phyloP scores from a whole-genome alignment of 2,797 vertebrate genomes.

The Catamblyrhynchus diadema region DNA sequence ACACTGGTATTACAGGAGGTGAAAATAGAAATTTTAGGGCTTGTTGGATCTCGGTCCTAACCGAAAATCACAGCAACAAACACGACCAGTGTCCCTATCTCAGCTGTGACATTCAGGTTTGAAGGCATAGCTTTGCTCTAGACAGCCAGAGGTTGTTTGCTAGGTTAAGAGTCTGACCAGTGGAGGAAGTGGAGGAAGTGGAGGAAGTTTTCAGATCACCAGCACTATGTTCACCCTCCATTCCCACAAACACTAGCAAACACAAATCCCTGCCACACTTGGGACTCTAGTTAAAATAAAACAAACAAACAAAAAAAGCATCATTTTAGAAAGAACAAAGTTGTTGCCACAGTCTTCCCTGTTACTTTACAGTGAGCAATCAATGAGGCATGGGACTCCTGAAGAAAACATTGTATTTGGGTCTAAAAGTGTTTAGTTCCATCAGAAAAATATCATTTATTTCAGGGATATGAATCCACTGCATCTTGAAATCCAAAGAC shows the following conservation, averaged over 20 bases:
- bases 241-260: background rate
- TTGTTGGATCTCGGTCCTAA: background rate
- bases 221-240: background rate
- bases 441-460: background rate
- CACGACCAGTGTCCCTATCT: rapidly evolving
- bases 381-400: background rate
- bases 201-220: background rate
- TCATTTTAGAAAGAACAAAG: background rate
- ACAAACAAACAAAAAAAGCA: background rate
- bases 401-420: background rate
- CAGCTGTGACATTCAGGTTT: background rate
- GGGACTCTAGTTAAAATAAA: background rate
- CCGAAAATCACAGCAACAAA: background rate
- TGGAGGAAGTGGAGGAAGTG: no score
- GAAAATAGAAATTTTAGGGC: background rate
- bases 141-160: background rate
- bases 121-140: background rate
- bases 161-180: background rate
- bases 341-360: background rate
- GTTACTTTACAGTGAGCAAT: background rate
- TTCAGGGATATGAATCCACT: background rate
- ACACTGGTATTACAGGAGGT: background rate
- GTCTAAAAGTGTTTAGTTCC: background rate
- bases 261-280: background rate
- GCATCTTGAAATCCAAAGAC: background rate